phyloP scores from a whole-genome alignment of 1,140 invertebrate genomes.

The Yoshiicerus persimilis region DNA sequence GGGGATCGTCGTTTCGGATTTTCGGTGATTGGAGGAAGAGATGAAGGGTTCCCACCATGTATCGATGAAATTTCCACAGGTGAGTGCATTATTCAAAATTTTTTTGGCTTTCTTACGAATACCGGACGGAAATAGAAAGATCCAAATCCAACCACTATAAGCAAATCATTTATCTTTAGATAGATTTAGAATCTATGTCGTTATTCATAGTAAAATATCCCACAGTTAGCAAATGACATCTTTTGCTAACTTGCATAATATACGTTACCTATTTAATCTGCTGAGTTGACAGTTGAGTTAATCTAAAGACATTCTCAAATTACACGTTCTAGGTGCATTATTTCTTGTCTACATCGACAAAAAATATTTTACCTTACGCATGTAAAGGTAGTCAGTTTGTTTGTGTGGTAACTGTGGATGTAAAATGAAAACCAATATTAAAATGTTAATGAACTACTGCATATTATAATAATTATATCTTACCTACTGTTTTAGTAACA shows the following conservation, averaged over 20 bases:
- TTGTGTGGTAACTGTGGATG: neutral
- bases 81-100: slow-evolving; percentile 50
- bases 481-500: no score
- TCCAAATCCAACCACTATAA: no score
- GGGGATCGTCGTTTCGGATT: slow-evolving; percentile 58
- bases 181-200: neutral
- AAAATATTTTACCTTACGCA: neutral
- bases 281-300: neutral
- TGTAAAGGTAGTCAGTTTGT: neutral
- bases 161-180: no score
- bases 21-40: slow-evolving; percentile 58
- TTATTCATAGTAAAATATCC: neutral
- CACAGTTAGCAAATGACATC: neutral
- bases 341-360: no score
- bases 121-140: no score
- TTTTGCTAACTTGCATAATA: neutral
- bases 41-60: slow-evolving; percentile 57
- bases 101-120: no score
- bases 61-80: slow-evolving; percentile 59
- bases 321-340: neutral
- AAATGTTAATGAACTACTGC: no score
- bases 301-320: neutral
- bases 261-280: neutral
- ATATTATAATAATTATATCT: no score
- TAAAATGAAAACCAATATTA: no score